Percentiles rank a stretch among this genome's conserved stretches.
phyloP scores from a whole-genome alignment of 1,140 invertebrate genomes.

The Drosophila littoralis region DNA sequence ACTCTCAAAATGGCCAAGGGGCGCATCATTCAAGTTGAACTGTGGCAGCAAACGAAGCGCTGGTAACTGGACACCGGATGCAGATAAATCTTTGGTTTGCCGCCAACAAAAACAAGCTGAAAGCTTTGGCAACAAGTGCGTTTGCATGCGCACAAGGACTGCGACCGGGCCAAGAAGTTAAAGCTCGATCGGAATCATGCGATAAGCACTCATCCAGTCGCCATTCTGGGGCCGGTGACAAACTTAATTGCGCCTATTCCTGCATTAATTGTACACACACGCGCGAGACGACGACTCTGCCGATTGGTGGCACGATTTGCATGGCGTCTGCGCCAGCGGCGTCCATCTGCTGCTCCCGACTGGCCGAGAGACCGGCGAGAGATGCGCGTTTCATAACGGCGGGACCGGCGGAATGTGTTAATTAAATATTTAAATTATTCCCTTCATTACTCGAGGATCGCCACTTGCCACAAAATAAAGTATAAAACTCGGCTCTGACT shows the following conservation, averaged over 20 bases:
- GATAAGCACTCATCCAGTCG: slow-evolving; percentile 61
- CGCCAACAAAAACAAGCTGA: slow-evolving; percentile 33
- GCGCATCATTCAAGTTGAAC: slow-evolving; percentile 78
- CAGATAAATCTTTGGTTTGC: slow-evolving; percentile 80
- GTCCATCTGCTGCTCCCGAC: not conserved
- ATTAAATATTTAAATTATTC: slow-evolving; percentile 82
- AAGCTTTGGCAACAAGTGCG: slow-evolving; percentile 50
- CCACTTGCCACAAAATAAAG: slow-evolving; percentile 5
- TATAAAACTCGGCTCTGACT: slow-evolving; percentile 8
- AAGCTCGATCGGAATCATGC: slow-evolving; percentile 83
- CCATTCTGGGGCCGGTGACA: slow-evolving; percentile 55
- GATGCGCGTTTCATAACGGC: slow-evolving; percentile 13
- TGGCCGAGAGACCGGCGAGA: not conserved
- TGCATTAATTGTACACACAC: slow-evolving; percentile 84
- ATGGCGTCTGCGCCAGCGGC: slow-evolving; percentile 46
- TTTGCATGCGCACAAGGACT: slow-evolving; percentile 29
- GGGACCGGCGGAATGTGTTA: slow-evolving; percentile 70
- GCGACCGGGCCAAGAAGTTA: slow-evolving; percentile 41
- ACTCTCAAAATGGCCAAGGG: slow-evolving; percentile 74
- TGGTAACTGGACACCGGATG: slow-evolving; percentile 82
- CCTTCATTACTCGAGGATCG: slow-evolving; percentile 51
- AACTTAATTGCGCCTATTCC: slow-evolving; percentile 83
- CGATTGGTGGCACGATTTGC: slow-evolving; percentile 49
- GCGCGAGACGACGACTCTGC: slow-evolving; percentile 47
- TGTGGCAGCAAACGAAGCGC: slow-evolving; percentile 28